Evolutionary conservation across 2,113 vertebrate genomes (phyloP).

Genomic region (Halichoeres trimaculatus): DNA sequence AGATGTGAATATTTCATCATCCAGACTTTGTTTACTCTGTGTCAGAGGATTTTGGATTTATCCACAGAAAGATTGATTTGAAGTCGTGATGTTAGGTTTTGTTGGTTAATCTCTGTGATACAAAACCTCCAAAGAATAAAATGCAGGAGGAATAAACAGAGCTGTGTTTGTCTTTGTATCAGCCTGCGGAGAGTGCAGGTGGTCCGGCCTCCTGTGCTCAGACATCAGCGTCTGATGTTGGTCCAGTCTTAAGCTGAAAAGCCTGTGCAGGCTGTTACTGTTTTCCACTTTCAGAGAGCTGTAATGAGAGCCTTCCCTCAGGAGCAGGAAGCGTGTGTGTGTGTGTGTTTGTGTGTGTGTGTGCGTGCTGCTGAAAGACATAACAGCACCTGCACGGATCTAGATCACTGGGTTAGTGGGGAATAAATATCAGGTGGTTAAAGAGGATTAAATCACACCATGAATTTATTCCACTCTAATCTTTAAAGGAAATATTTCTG

Average conservation of each 20-base stretch:
- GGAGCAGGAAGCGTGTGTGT: constrained; percentile 7
- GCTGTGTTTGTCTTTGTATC: neutral
- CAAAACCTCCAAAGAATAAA: neutral
- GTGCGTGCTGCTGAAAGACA: constrained; percentile 13
- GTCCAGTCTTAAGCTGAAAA: constrained; percentile 44
- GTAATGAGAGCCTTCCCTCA: constrained; percentile 44
- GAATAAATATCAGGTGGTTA: constrained; percentile 12
- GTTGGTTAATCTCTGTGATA: neutral
- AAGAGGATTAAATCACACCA: neutral
- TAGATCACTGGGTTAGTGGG: constrained; percentile 59
- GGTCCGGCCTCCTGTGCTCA: constrained; percentile 17
- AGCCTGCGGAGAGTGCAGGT: constrained; percentile 14
- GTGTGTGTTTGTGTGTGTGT: constrained; percentile 26
- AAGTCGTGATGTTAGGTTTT: neutral
- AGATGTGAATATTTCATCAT: neutral
- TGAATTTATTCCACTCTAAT: neutral
- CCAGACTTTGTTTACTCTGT: neutral
- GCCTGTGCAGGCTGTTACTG: constrained; percentile 31
- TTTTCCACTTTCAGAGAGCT: constrained; percentile 35
- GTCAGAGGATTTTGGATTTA: neutral
- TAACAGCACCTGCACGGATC: constrained; percentile 54
- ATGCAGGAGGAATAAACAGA: neutral
- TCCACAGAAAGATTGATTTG: neutral
- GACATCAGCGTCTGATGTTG: constrained; percentile 30
- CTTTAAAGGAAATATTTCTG: neutral